Base-by-base conservation (phyloP, 2,113 vertebrate genomes). In the Nanorana parkeri region DNA sequence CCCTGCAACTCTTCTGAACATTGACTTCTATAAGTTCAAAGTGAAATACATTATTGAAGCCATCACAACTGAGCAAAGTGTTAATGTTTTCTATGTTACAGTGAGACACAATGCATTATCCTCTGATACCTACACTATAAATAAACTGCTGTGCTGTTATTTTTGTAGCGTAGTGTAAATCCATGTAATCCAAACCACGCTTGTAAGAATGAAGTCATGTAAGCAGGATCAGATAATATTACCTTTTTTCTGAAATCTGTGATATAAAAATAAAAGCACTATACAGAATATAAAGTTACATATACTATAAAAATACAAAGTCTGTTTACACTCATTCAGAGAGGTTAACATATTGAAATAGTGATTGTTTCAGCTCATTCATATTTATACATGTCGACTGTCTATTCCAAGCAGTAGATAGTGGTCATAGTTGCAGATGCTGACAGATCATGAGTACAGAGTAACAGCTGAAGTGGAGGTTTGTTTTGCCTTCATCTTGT, bases 181-280 rank as follows among this genome's bases (percentile, higher is more conserved):
- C 76, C 61, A 66, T 77, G 76, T 77, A 78, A 78, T 67, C 47
- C 47, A 67, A 26, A 78, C 41, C 47, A 66, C 61, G 36, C 63
- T 65, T 67, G 24, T 65, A 67, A 67, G 61, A 78, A 66, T 77
- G 47, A 78, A 78, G 63, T 52, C 63, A 67, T 47, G 76, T 63
- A 78, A 6, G 55, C 24, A 67, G 28, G 51, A 55, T 47, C 24
- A 66, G 63, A 78, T 78, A 78, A 26, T 55, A 17, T 78, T 66
- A 55, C 63, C 23, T 32, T 67, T 63, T 55, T 77, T 51, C 23
- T 77, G 28, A 66, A 52, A 29, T 67, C 47, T 21, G 55, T 78
- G 76, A 67, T 63, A 78, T 67, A 19, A 66, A 78, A 77, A 63
- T 64, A 77, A 72, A 28, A n/a, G 61, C 47, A 28, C 19, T 66